Base-by-base conservation (phyloP, 1,140 invertebrate genomes). In the Radopholus similis region DNA sequence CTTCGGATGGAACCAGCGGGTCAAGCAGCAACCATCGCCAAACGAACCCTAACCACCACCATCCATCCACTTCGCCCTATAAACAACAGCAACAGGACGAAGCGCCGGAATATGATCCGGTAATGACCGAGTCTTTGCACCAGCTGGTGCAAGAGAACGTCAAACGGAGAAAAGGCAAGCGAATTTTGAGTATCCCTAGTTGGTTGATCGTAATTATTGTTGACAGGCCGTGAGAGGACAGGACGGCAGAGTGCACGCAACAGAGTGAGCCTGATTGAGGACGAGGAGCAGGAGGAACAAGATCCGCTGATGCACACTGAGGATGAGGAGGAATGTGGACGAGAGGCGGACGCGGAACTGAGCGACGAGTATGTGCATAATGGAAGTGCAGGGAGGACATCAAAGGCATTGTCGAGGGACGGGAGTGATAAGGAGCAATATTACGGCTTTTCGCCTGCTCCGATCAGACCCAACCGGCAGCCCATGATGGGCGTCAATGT, bases 1-100 rank as follows among this genome's bases (percentile, higher is more conserved):
- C 76, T 13, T 78, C 77, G 3, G 76, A 78, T 55, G 76, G 76
- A 2, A 80, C 76, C 26, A 72, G 65, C 18, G 66, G 77, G 4
- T 59, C 57, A 15, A 59, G 18, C n/a, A n/a, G 28, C 37, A 40
- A 59, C 18, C 26, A 63, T 21, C 56, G 30, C 8, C 47, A 51
- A n/a, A 15, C 13, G 6, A 35, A 13, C 26, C 30, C n/a, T n/a
- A n/a, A n/a, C n/a, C n/a, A n/a, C n/a, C 21, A 15, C 40, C 40
- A 42, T 15, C 40, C 40, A 42, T 42, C 40, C 21, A 42, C 15
- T 42, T 42, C n/a, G n/a, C n/a, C n/a, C n/a, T n/a, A n/a, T n/a
- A n/a, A 34, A n/a, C 56, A 32, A 28, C 34, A 35, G 38, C n/a
- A 40, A 5, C 34, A 37, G 2, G 57, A 64, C 37, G 58, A 65